phyloP scores from a whole-genome alignment of 2,113 vertebrate species.

The Brachirus orientalis region DNA sequence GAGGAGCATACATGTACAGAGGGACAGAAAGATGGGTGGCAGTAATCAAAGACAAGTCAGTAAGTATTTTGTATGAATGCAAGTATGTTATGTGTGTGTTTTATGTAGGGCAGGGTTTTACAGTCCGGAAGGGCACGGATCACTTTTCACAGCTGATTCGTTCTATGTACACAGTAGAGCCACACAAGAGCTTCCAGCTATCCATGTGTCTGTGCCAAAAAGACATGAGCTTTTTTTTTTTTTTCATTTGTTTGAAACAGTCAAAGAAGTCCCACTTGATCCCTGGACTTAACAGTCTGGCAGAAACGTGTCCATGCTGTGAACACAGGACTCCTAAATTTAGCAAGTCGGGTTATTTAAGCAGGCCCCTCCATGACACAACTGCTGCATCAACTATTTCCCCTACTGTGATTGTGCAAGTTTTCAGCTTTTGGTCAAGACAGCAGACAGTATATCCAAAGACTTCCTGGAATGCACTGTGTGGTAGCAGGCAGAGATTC shows the following conservation, averaged over 20 bases:
- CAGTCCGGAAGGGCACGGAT: constrained; percentile 57
- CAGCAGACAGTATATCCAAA: constrained; percentile 15
- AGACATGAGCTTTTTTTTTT: constrained; percentile 68
- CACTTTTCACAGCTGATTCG: constrained; percentile 71
- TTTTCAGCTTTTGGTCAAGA: constrained; percentile 35
- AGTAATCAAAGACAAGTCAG: constrained; percentile 6
- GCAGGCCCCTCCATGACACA: constrained; percentile 54
- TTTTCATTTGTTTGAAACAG: constrained; percentile 62
- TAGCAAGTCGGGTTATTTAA: constrained; percentile 70
- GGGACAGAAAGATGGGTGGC: not conserved
- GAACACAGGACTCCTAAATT: constrained; percentile 69
- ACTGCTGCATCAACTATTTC: constrained; percentile 40
- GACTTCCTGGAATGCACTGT: not conserved
- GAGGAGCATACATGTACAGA: not conserved
- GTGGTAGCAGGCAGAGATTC: not conserved
- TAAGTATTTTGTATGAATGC: constrained; percentile 18
- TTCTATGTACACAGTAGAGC: constrained; percentile 57
- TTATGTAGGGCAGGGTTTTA: constrained; percentile 45
- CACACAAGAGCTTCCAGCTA: constrained; percentile 57
- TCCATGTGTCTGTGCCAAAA: constrained; percentile 49
- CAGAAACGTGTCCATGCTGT: constrained; percentile 66
- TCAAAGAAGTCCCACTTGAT: constrained; percentile 69
- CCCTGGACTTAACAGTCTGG: constrained; percentile 73
- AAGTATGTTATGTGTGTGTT: constrained; percentile 22
- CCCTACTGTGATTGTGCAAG: constrained; percentile 15